Percentiles rank a stretch among this genome's conserved stretches.
Conservation (phyloP, 1,140 invertebrate species). For the Cotesia glomerata region DNA sequence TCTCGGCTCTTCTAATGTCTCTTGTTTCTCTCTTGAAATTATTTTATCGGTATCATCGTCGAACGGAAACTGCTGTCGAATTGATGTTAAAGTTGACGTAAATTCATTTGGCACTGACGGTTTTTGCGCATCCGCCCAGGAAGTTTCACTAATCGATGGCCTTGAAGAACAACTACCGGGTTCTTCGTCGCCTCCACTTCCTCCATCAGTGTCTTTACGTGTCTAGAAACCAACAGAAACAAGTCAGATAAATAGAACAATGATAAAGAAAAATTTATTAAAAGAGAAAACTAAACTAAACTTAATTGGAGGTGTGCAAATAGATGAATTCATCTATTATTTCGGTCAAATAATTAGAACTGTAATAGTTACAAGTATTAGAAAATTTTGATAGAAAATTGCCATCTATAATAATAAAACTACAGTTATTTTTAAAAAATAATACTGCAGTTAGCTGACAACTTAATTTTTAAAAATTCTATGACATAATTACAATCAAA, state of each 20-base stretch:
- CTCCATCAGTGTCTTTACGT: slow-evolving; percentile 53
- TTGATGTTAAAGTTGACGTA: slow-evolving; percentile 18
- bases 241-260: not conserved
- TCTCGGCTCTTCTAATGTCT: not conserved
- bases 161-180: slow-evolving; percentile 48
- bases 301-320: too few relatives aligned
- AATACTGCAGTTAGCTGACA: too few relatives aligned
- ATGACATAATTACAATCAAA: too few relatives aligned
- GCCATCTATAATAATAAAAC: too few relatives aligned
- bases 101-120: slow-evolving; percentile 26
- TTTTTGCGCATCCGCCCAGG: slow-evolving; percentile 31
- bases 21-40: slow-evolving; percentile 1
- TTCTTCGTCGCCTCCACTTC: slow-evolving; percentile 46
- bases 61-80: slow-evolving; percentile 26
- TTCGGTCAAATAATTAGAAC: too few relatives aligned
- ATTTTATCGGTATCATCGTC: not conserved
- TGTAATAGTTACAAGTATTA: too few relatives aligned
- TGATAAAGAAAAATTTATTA: too few relatives aligned
- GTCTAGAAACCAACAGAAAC: slow-evolving; percentile 46
- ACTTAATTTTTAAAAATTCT: too few relatives aligned
- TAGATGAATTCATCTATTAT: too few relatives aligned
- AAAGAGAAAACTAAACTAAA: too few relatives aligned
- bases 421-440: too few relatives aligned
- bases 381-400: too few relatives aligned
- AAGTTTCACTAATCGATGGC: slow-evolving; percentile 36